Evolutionary conservation across 2,797 vertebrate species (phyloP).

Genomic region (Cirrhinus mrigala): DNA sequence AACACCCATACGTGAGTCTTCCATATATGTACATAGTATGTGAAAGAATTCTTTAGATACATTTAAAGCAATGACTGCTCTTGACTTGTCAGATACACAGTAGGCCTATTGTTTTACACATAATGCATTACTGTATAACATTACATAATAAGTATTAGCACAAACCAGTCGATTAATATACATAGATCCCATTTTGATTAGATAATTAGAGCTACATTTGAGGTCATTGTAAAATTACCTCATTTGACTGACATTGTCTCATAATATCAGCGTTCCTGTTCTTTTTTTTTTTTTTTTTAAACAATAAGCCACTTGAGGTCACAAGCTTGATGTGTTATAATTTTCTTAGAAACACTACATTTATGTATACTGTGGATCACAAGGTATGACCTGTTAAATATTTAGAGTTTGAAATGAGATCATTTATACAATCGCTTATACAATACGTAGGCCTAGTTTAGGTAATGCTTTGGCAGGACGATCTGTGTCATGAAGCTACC

Average conservation of each 20-base stretch:
- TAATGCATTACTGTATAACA: not conserved
- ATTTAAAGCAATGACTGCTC: not conserved
- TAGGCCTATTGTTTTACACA: not conserved
- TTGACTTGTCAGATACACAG: not conserved
- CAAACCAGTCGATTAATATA: not conserved
- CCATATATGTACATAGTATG: slow-evolving; percentile 28
- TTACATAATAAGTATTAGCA: not conserved
- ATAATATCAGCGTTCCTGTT: not conserved
- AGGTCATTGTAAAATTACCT: not conserved
- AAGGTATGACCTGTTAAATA: not conserved
- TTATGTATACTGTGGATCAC: not conserved
- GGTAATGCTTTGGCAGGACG: not conserved
- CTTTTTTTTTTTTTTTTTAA: not conserved
- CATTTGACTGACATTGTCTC: too few species aligned
- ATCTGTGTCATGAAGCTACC: not conserved
- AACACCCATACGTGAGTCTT: not conserved
- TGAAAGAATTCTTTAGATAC: not conserved
- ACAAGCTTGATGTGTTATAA: not conserved
- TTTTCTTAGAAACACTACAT: not conserved
- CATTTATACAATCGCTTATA: not conserved
- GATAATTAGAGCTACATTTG: not conserved
- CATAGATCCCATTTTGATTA: not conserved
- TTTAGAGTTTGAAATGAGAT: not conserved
- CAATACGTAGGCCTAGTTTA: not conserved
- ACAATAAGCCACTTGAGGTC: not conserved